phyloP scores from a whole-genome alignment of 2,888 invertebrate genomes.

The Cantharis flavilabris region DNA sequence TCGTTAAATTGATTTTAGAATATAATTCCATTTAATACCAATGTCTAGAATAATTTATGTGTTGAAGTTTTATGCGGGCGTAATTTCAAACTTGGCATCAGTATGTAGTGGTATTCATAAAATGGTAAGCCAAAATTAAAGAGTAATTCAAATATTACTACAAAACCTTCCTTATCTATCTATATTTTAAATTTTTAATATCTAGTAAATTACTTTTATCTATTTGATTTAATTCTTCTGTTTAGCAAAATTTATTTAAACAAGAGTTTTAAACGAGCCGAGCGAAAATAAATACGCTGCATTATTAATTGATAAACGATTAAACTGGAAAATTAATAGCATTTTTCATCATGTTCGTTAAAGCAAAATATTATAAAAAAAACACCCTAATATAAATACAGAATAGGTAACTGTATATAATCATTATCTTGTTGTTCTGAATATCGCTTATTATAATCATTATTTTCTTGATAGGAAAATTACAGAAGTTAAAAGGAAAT shows the following conservation, averaged over 20 bases:
- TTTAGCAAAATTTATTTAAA: too few species aligned
- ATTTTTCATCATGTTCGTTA: too few species aligned
- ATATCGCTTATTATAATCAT: too few species aligned
- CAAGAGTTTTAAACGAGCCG: too few species aligned
- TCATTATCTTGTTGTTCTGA: too few species aligned
- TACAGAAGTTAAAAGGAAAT: background rate
- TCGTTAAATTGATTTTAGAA: constrained; percentile 28
- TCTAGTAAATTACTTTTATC: background rate
- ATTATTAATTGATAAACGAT: too few species aligned
- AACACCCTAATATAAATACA: too few species aligned
- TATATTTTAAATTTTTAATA: too few species aligned
- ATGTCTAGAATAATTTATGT: constrained; percentile 18
- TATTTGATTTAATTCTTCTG: background rate
- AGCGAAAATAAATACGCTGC: too few species aligned
- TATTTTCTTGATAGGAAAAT: background rate
- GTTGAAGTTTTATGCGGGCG: constrained; percentile 10
- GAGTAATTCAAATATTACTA: background rate
- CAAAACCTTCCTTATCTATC: background rate
- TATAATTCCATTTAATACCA: constrained; percentile 23
- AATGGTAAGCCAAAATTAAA: background rate
- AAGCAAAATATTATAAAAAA: too few species aligned
- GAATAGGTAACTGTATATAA: too few species aligned
- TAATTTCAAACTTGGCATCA: background rate
- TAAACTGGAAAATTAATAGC: too few species aligned
- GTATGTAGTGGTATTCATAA: background rate